Conservation (phyloP, 1,140 invertebrate genomes). For the Pseudachorutes palmiensis region DNA sequence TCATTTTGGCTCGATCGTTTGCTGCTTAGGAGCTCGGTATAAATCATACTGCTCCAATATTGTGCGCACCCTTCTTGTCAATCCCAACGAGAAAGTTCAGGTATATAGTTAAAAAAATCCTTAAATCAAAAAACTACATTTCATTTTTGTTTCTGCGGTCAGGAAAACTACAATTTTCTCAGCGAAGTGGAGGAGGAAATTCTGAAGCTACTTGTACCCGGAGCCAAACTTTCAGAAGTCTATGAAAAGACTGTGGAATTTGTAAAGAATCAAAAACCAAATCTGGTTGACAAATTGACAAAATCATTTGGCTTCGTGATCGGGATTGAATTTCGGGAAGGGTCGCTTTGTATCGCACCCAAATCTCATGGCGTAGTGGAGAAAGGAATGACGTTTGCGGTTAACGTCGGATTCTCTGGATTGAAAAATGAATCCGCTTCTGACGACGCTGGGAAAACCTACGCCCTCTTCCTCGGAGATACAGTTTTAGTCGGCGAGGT, state of each 20-base stretch:
- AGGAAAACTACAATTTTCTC: constrained; percentile 90
- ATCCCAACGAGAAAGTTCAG: constrained; percentile 70
- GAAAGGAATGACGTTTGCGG: constrained; percentile 95
- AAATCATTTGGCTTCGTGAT: constrained; percentile 94
- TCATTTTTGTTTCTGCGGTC: constrained; percentile 43
- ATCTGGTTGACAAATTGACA: constrained; percentile 80
- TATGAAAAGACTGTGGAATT: constrained; percentile 74
- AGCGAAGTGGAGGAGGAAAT: constrained; percentile 86
- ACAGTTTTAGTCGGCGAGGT: constrained; percentile 89
- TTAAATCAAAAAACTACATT: too few relatives aligned
- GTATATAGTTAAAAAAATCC: too few relatives aligned
- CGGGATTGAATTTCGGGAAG: constrained; percentile 97
- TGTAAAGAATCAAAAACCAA: constrained; percentile 79
- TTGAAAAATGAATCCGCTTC: constrained; percentile 71
- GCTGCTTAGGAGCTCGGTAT: constrained; percentile 87
- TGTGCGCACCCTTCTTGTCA: constrained; percentile 91
- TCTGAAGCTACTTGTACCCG: constrained; percentile 72
- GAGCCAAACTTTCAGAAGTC: constrained; percentile 75
- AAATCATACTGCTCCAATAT: constrained; percentile 99
- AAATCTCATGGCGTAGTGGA: constrained; percentile 73
- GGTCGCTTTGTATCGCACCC: constrained; percentile 78
- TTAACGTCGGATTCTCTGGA: constrained; percentile 88
- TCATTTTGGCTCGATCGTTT: constrained; percentile 94
- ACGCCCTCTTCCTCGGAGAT: constrained; percentile 93
- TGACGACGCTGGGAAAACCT: constrained; percentile 79